A percentile compares a stretch with the other conserved stretches of the same genome.
These are phyloP conservation scores for Latrodectus geometricus DNA, from an alignment of 1,140 invertebrate species.

Conservation along the genomic window DNA sequence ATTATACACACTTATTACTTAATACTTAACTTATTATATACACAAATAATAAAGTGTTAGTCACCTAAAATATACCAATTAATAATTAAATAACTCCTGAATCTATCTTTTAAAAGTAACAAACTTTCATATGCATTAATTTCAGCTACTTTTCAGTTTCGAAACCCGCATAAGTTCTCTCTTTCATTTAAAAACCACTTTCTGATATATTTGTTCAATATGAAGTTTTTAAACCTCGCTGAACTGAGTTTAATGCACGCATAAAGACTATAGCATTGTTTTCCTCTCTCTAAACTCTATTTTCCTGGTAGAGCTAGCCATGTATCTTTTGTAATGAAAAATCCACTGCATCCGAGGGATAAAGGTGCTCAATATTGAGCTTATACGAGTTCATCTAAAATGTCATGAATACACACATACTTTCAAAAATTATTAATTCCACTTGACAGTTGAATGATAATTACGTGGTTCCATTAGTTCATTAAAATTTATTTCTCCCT, in stretches of 20 bases:
- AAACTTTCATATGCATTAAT: too few relatives aligned
- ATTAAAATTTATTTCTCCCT: conserved; percentile 59
- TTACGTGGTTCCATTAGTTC: conserved; percentile 57
- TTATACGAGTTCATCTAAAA: conserved; percentile 18
- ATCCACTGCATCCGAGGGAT: conserved; percentile 25
- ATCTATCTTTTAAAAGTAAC: too few relatives aligned
- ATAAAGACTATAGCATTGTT: conserved; percentile 23
- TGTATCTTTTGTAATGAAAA: conserved; percentile 23
- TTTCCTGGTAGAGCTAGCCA: background rate
- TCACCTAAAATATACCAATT: too few relatives aligned
- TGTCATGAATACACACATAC: conserved; percentile 1
- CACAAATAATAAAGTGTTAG: too few relatives aligned
- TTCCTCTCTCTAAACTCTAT: conserved; percentile 11
- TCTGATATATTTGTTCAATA: too few relatives aligned
- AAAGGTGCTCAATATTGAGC: conserved; percentile 23
- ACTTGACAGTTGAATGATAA: conserved; percentile 51
- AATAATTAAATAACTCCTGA: too few relatives aligned
- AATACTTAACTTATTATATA: too few relatives aligned
- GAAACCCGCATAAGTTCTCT: too few relatives aligned
- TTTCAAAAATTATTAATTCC: conserved; percentile 60
- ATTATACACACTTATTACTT: too few relatives aligned
- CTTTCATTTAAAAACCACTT: too few relatives aligned
- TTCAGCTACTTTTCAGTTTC: too few relatives aligned
- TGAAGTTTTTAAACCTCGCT: too few relatives aligned
- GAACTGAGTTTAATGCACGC: background rate